Percentiles rank a stretch among this genome's conserved stretches.
phyloP scores from a whole-genome alignment of 2,113 vertebrate species.

The Otis tarda region DNA sequence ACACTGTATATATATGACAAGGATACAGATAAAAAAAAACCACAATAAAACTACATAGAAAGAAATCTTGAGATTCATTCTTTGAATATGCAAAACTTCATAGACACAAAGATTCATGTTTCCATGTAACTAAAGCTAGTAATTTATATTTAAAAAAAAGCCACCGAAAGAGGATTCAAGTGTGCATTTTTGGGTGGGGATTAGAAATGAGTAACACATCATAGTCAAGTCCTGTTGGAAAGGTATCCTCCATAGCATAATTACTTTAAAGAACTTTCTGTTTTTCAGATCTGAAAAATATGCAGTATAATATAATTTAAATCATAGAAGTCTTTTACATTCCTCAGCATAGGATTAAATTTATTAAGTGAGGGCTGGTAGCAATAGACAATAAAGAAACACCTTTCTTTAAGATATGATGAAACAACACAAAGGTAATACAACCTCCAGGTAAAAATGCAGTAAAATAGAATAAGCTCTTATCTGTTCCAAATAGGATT shows the following conservation, averaged over 20 bases:
- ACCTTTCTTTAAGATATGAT: not conserved
- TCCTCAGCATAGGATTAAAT: constrained; percentile 8
- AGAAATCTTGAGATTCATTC: not conserved
- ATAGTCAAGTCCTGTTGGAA: not conserved
- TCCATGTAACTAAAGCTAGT: not conserved
- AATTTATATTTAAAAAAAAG: not conserved
- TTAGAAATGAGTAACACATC: not conserved
- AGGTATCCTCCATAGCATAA: not conserved
- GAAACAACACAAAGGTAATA: not conserved
- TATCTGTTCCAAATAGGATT: not conserved
- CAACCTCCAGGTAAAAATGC: not conserved
- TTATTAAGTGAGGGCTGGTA: not conserved
- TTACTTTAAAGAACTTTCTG: not conserved
- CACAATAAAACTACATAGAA: not conserved
- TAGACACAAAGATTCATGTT: not conserved
- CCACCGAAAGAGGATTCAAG: rapidly evolving
- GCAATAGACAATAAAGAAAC: not conserved
- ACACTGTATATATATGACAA: not conserved
- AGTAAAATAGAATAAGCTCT: constrained; percentile 1
- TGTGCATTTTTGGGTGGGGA: not conserved
- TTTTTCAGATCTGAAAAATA: not conserved
- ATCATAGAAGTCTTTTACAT: not conserved
- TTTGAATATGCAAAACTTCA: not conserved
- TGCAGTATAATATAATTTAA: not conserved
- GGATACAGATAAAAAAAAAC: not conserved